Base-by-base conservation (phyloP, 2,888 invertebrate species). In the Polylopha cassiicola region DNA sequence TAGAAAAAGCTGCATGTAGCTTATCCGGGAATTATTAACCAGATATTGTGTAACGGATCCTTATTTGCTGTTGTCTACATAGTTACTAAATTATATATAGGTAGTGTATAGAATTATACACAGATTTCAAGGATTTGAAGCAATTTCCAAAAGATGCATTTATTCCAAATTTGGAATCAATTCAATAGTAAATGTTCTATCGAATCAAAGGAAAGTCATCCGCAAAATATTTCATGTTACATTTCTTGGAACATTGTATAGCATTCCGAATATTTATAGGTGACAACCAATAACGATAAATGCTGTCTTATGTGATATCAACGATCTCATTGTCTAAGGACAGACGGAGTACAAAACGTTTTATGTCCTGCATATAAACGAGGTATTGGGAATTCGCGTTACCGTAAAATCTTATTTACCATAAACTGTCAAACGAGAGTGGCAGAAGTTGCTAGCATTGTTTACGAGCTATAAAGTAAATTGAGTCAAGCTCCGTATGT, bases 401-500 rank as follows among this genome's bases (percentile, higher is more conserved):
- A 63, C 67, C 65, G 66, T 80, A 74, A 75, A 81, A 73, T 74
- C 72, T 73, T 78, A 73, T 79, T 74, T 71, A 74, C 72, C 71
- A 80, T 82, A 81, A 80, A 81, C 63, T 71, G 67, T 65, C 65
- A 65, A 71, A 69, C 61, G 66, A 63, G 72, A 71, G 71, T 71
- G 67, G 69, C 75, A 73, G 66, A 65, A 76, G 71, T 75, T 66
- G 68, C 65, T 64, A 62, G 69, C 67, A 63, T 80, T 75, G 76
- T 81, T 80, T 82, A 84, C 69, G 79, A 69, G 56, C 80, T 53
- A 78, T 84, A 79, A 84, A 81, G 73, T 77, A 80, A 82, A 82
- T 79, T 72, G 80, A 79, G 73, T 66, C 65, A 64, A 70, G 24
- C 20, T 1, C 32, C 31, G 22, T 29, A 11, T 11, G 20, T 30